Conservation (phyloP, 2,797 vertebrate species). For the Epinephelus awoara region DNA sequence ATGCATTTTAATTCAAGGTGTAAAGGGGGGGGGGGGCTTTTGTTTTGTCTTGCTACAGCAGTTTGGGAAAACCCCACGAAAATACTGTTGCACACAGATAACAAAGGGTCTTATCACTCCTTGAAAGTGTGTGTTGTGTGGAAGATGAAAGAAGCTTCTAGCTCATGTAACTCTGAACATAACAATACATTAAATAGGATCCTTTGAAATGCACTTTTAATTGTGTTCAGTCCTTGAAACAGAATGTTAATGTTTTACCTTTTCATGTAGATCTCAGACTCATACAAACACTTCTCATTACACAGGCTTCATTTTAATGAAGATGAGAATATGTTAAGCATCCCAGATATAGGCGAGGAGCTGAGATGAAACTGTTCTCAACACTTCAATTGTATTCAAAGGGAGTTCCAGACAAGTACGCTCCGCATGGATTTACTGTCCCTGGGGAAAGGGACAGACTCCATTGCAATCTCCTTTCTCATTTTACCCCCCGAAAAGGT, state of each 20-base stretch:
- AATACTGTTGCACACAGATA: slow-evolving; percentile 13
- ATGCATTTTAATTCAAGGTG: too few relatives aligned
- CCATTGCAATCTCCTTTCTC: slow-evolving; percentile 66
- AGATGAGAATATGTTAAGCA: slow-evolving; percentile 30
- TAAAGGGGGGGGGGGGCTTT: too few relatives aligned
- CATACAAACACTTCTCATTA: slow-evolving; percentile 34
- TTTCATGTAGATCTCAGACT: slow-evolving; percentile 24
- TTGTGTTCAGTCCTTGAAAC: slow-evolving; percentile 44
- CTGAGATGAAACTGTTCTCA: slow-evolving; percentile 43
- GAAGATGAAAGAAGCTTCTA: slow-evolving; percentile 43
- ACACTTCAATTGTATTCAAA: slow-evolving; percentile 63
- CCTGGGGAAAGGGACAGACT: slow-evolving; percentile 57
- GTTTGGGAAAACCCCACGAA: slow-evolving; percentile 1
- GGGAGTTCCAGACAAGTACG: slow-evolving; percentile 45
- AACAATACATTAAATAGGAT: slow-evolving; percentile 16
- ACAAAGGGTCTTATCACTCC: not conserved
- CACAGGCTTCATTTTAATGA: slow-evolving; percentile 34
- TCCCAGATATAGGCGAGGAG: slow-evolving; percentile 24
- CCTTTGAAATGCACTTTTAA: slow-evolving; percentile 51
- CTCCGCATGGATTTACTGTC: slow-evolving; percentile 61
- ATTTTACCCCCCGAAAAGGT: slow-evolving; percentile 64
- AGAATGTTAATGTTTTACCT: slow-evolving; percentile 42
- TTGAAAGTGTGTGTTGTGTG: slow-evolving; percentile 14
- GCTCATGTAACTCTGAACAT: slow-evolving; percentile 34
- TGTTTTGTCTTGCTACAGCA: not conserved